These are phyloP conservation scores for Proterorhinus semilunaris DNA, from an alignment of 2,113 vertebrate species.

Conservation along the genomic window DNA sequence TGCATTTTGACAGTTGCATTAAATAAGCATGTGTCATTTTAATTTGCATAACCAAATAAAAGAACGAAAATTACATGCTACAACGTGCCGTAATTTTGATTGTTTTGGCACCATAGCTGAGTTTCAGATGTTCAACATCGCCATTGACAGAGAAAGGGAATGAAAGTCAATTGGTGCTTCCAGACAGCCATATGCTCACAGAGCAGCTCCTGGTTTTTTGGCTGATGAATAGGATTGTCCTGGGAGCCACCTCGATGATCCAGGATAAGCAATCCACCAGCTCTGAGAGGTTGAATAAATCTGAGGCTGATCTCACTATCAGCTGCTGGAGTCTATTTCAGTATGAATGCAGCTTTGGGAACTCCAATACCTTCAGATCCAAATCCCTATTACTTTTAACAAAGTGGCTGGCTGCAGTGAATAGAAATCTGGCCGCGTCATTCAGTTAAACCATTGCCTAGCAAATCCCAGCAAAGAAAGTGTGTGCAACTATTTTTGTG, in stretches of 20 bases:
- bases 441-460: constrained; percentile 53
- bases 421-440: constrained; percentile 37
- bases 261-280: constrained; percentile 27
- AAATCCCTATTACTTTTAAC: constrained; percentile 42
- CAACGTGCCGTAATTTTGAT: neutral
- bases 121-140: neutral
- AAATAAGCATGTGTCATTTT: neutral
- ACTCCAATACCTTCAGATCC: constrained; percentile 32
- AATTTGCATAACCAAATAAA: neutral
- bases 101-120: neutral
- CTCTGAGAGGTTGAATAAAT: constrained; percentile 43
- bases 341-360: constrained; percentile 39
- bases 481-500: constrained; percentile 61
- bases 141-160: constrained; percentile 12
- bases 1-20: neutral
- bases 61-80: neutral
- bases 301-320: constrained; percentile 49
- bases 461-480: constrained; percentile 50
- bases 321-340: constrained; percentile 32
- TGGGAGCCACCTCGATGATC: constrained; percentile 42
- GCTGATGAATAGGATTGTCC: constrained; percentile 42
- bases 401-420: constrained; percentile 46
- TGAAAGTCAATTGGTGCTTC: constrained; percentile 2
- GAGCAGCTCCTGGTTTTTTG: constrained; percentile 16
- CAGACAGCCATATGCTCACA: constrained; percentile 25